These are phyloP conservation scores for Drosophila longiperda DNA, from an alignment of 2,888 invertebrate genomes.

Conservation along the genomic window DNA sequence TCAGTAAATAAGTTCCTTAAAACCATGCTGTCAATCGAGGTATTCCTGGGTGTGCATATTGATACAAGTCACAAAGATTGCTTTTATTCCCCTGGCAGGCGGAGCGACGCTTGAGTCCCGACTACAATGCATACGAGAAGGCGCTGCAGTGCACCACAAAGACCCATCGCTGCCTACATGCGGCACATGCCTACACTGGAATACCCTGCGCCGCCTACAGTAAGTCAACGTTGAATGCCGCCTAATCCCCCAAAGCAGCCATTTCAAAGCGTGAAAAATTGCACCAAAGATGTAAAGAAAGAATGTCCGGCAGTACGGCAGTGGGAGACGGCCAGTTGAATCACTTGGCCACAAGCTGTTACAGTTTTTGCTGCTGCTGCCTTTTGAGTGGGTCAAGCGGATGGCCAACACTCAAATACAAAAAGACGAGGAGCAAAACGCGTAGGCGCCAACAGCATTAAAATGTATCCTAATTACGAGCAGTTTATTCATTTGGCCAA, in stretches of 20 bases:
- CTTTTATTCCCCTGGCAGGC: conserved; percentile 68
- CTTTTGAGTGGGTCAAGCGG: conserved; percentile 68
- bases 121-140: conserved; percentile 87
- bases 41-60: not conserved
- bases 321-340: conserved; percentile 11
- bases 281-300: conserved; percentile 44
- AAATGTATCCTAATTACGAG: conserved; percentile 82
- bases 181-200: conserved; percentile 94
- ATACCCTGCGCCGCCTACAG: conserved; percentile 94
- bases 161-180: conserved; percentile 95
- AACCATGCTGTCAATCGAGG: not conserved
- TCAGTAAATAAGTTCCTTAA: not conserved
- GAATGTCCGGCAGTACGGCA: not conserved
- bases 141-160: conserved; percentile 93
- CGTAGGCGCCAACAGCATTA: conserved; percentile 58
- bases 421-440: conserved; percentile 17
- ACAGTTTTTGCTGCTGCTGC: conserved; percentile 53
- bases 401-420: conserved; percentile 50
- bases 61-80: not conserved
- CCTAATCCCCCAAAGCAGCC: conserved; percentile 40
- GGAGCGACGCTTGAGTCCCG: conserved; percentile 85
- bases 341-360: conserved; percentile 53
- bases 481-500: conserved; percentile 73
- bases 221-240: conserved; percentile 86
- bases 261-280: conserved; percentile 70